phyloP scores from a whole-genome alignment of 2,888 invertebrate genomes.

The Aspidiotus rigidus region DNA sequence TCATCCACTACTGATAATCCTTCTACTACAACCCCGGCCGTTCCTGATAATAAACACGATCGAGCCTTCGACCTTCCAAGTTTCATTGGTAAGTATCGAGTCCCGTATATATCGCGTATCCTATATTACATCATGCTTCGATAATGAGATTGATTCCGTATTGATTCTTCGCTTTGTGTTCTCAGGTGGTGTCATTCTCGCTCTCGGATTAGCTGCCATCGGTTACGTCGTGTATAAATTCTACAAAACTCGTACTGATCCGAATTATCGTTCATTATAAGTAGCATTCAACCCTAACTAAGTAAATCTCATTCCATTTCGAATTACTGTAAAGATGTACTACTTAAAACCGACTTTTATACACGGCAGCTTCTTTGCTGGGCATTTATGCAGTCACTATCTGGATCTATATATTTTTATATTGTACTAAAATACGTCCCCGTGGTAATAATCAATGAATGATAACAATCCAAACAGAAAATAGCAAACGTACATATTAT shows the following conservation, averaged over 20 bases:
- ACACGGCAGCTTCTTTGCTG: too few species aligned
- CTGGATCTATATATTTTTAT: too few species aligned
- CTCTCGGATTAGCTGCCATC: constrained; percentile 67
- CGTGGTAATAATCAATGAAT: too few species aligned
- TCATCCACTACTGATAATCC: neutral
- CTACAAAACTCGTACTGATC: constrained; percentile 73
- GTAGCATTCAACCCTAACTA: constrained; percentile 34
- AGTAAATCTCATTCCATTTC: neutral
- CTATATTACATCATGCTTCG: neutral
- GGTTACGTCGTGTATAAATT: constrained; percentile 76
- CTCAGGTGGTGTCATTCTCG: constrained; percentile 71
- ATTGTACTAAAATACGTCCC: too few species aligned
- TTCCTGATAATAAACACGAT: neutral
- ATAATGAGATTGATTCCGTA: neutral
- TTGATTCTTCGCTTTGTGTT: constrained; percentile 34
- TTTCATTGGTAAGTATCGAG: neutral
- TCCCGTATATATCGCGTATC: neutral
- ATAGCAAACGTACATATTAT: too few species aligned
- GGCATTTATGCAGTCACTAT: too few species aligned
- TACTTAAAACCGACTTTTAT: too few species aligned
- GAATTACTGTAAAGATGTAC: too few species aligned
- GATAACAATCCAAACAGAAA: too few species aligned
- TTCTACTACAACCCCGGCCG: neutral
- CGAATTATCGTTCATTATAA: constrained; percentile 84
- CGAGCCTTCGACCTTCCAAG: neutral